Base-by-base conservation (phyloP, 1,140 invertebrate species). In the Aphidius gifuensis region DNA sequence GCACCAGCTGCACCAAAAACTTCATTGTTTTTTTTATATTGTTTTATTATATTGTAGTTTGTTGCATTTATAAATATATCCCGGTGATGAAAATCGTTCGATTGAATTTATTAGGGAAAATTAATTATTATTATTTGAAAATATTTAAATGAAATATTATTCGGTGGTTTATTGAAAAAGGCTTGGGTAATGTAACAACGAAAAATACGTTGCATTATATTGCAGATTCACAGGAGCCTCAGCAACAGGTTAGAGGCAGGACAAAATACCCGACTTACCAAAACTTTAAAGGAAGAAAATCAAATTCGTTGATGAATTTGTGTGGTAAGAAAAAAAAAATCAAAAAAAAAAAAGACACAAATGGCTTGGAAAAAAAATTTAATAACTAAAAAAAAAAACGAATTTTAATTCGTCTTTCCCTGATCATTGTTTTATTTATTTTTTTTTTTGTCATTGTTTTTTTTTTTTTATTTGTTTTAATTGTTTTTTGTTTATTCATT, bases 231-330 rank as follows among this genome's bases (percentile, higher is more conserved):
- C 85, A 82, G 78, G 85, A 89, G 83, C 86, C 87, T 81, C 86
- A 87, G 83, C 84, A 83, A 80, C 85, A 87, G 81, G 82, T 86
- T 83, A 87, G 87, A 84, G 87, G 88, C 85, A 86, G 88, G 83
- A 86, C 87, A 87, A 90, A 90, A 87, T 90, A 89, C 85, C 83
- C 87, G 80, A 88, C 86, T 85, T 89, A 88, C 86, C 88, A 89
- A 88, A 89, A 88, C 87, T 88, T 89, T 89, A 89, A 88, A 85
- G 85, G 90, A 79, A 88, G 90, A 87, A 93, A 93, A 85, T 93
- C 91, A 83, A 92, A 90, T 87, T 93, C 92, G 80, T 87, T 93
- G 85, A 92, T 93, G 90, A 93, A 93, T 88, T 86, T 93, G 86
- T 92, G 90, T 85, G 91, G 92, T 93, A 93, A 93, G 89, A 85